Conservation (phyloP, 2,113 vertebrate genomes). For the Etheostoma spectabile region DNA sequence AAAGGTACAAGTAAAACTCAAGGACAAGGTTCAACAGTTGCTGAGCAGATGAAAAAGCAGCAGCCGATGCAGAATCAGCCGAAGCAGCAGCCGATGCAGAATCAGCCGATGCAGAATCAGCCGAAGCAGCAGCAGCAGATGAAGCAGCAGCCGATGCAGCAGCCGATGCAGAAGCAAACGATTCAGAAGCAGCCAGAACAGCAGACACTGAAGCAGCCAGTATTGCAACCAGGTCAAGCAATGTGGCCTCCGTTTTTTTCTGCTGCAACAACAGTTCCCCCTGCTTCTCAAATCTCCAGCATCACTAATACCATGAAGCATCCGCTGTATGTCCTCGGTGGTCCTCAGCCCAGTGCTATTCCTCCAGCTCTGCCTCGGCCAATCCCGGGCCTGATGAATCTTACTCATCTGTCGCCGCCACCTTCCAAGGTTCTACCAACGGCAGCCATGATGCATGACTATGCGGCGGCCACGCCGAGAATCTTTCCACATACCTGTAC, state of each 20-base stretch:
- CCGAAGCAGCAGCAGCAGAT: not conserved
- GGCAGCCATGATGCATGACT: conserved; percentile 94
- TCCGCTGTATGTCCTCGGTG: conserved; percentile 26
- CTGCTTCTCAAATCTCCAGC: not conserved
- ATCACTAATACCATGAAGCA: not conserved
- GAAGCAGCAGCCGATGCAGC: not conserved
- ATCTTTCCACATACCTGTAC: conserved; percentile 96
- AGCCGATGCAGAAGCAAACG: not conserved
- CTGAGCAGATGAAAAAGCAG: not conserved
- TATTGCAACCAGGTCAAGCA: not conserved
- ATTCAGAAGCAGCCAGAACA: not conserved
- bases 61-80: not conserved
- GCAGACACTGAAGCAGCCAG: not conserved
- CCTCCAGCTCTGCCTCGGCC: not conserved
- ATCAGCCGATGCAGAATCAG: not conserved
- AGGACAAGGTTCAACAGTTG: conserved; percentile 3
- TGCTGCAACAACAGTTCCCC: not conserved
- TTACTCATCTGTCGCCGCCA: not conserved
- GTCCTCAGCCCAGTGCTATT: not conserved
- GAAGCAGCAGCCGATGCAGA: not conserved
- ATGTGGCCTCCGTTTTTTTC: conserved; percentile 30
- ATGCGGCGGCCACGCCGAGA: conserved; percentile 91
- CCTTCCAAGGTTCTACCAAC: conserved; percentile 86
- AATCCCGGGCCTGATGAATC: not conserved
- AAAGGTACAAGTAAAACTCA: not conserved